Evolutionary conservation across 2,113 vertebrate genomes (phyloP).

Genomic region (Hiodon alosoides): DNA sequence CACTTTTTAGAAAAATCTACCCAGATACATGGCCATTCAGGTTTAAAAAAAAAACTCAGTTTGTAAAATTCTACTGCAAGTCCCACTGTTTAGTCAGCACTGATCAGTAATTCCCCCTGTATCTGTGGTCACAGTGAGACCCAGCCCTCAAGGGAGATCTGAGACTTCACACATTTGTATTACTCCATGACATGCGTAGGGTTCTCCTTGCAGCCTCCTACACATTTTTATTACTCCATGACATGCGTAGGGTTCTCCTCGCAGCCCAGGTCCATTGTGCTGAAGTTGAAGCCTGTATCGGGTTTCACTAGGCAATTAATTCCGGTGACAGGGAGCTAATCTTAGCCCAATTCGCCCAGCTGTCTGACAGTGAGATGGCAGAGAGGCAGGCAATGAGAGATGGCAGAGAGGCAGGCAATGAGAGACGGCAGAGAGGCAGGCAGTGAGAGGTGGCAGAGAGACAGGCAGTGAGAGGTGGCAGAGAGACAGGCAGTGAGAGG

Average conservation of each 20-base stretch:
- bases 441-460: background rate
- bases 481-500: too few relatives aligned
- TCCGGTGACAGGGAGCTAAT: slow-evolving; percentile 32
- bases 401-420: background rate
- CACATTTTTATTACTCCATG: slow-evolving; percentile 56
- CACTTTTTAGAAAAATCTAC: too few relatives aligned
- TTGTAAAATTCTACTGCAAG: too few relatives aligned
- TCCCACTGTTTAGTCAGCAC: too few relatives aligned
- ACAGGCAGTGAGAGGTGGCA: too few relatives aligned
- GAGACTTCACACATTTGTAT: slow-evolving; percentile 59
- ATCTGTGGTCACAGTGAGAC: background rate
- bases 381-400: background rate
- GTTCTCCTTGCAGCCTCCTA: slow-evolving; percentile 59
- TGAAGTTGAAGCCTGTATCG: slow-evolving; percentile 57
- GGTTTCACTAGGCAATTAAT: slow-evolving; percentile 57
- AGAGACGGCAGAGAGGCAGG: background rate
- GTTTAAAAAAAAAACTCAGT: too few relatives aligned
- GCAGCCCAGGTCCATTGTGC: slow-evolving; percentile 56
- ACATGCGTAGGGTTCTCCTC: slow-evolving; percentile 62
- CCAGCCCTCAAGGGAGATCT: slow-evolving; percentile 36
- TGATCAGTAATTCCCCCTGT: too few relatives aligned
- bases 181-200: slow-evolving; percentile 59
- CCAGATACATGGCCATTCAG: too few relatives aligned
- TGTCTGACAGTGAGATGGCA: slow-evolving; percentile 23
- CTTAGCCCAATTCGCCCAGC: slow-evolving; percentile 6